A percentile compares a stretch with the other conserved stretches of the same genome.
Conservation (phyloP, 1,140 invertebrate species). For the Saxidomus purpurata region DNA sequence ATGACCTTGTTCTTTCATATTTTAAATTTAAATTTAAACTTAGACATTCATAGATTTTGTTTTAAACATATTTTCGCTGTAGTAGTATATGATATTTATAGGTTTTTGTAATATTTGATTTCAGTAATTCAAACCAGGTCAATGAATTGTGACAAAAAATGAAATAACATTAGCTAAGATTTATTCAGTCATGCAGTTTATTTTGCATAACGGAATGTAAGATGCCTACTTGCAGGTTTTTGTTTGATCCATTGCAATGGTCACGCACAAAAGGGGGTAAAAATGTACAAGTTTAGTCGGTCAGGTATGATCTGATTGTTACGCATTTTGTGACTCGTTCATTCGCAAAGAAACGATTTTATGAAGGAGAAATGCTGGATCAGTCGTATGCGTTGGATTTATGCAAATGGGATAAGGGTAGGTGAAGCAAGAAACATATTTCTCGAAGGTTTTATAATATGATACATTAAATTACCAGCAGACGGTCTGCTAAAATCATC, state of each 20-base stretch:
- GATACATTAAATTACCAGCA: too few relatives aligned
- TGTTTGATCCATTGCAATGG: not conserved
- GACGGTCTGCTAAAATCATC: too few relatives aligned
- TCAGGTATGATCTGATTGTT: not conserved
- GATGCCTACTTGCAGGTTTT: not conserved
- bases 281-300: not conserved
- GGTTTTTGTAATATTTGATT: not conserved
- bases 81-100: too few relatives aligned
- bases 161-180: not conserved
- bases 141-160: not conserved
- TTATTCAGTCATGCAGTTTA: not conserved
- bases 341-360: not conserved
- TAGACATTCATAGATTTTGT: too few relatives aligned
- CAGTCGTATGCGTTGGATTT: conserved; percentile 49
- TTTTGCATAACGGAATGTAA: not conserved
- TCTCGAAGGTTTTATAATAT: too few relatives aligned
- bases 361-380: conserved; percentile 21
- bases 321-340: not conserved
- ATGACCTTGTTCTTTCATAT: too few relatives aligned
- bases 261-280: not conserved
- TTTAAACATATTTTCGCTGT: not conserved
- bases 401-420: conserved; percentile 30
- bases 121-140: not conserved
- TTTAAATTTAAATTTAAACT: too few relatives aligned
- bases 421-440: not conserved